Conservation (phyloP, 1,140 invertebrate species). For the Physella acuta region DNA sequence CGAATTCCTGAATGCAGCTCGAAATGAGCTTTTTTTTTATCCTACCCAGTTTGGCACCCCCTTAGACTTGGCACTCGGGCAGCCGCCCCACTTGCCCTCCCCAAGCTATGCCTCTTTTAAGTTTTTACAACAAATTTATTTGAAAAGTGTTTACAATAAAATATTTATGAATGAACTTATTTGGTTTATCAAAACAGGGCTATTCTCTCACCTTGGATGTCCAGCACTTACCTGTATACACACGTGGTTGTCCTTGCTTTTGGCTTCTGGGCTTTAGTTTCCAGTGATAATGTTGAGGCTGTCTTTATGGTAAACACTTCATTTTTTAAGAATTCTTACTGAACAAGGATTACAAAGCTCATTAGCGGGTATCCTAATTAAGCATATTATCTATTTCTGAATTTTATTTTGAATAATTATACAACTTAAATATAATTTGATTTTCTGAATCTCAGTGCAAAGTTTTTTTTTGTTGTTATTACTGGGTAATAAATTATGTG, state of each 20-base stretch:
- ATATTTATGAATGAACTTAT: no score
- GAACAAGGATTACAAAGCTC: background rate
- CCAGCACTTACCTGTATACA: conserved; percentile 38
- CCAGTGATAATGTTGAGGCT: conserved; percentile 36
- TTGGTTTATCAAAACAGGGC: no score
- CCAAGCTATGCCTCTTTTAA: no score
- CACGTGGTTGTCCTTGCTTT: conserved; percentile 37
- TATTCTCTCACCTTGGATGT: background rate
- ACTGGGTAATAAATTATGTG: background rate
- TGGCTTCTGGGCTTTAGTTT: conserved; percentile 40
- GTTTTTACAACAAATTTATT: no score
- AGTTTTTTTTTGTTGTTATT: background rate
- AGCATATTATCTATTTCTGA: background rate
- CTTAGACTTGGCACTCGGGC: no score
- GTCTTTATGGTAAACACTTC: conserved; percentile 37
- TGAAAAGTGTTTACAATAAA: no score
- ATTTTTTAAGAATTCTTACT: background rate
- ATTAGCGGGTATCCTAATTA: background rate
- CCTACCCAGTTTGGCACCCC: no score
- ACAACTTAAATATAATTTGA: background rate
- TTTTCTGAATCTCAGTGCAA: background rate
- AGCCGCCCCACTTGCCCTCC: no score
- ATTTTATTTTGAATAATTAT: background rate
- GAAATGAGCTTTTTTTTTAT: no score
- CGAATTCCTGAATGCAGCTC: no score